phyloP scores from a whole-genome alignment of 2,113 vertebrate genomes.

The Hyaena hyaena region DNA sequence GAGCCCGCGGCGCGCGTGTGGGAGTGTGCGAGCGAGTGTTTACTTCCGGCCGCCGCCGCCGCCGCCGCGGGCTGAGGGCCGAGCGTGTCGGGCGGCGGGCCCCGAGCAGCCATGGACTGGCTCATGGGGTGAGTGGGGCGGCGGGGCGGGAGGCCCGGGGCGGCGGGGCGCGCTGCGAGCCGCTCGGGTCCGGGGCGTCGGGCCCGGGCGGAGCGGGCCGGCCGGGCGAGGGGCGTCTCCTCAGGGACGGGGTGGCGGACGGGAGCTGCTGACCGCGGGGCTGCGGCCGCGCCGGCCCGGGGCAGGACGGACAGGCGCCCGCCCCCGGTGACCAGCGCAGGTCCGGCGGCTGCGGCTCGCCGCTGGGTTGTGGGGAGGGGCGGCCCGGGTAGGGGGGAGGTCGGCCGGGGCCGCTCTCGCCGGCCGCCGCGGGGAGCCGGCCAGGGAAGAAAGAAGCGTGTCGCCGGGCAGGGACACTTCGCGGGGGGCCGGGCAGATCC shows the following conservation, averaged over 20 bases:
- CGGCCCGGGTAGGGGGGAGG: neutral
- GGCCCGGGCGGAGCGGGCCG: neutral
- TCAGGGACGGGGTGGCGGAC: neutral
- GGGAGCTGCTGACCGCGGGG: neutral
- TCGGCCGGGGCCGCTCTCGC: fast-evolving
- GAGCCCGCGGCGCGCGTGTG: slow-evolving; percentile 57
- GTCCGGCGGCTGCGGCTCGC: neutral
- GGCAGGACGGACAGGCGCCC: neutral
- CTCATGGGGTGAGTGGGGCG: slow-evolving; percentile 78
- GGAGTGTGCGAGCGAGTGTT: slow-evolving; percentile 73
- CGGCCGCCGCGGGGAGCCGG: neutral
- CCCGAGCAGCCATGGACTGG: slow-evolving; percentile 80
- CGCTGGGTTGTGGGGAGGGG: neutral
- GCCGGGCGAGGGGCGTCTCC: slow-evolving; percentile 5
- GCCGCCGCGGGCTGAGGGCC: slow-evolving; percentile 72
- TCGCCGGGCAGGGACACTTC: fast-evolving
- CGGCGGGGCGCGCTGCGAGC: neutral
- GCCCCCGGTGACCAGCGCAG: neutral
- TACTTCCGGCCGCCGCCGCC: slow-evolving; percentile 77
- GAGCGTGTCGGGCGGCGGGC: slow-evolving; percentile 52
- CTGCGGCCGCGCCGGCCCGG: neutral
- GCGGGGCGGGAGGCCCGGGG: neutral
- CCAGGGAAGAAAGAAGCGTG: fast-evolving
- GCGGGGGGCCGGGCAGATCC: fast-evolving
- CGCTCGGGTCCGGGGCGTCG: neutral